A percentile compares a stretch with the other conserved stretches of the same genome.
phyloP scores from a whole-genome alignment of 2,113 vertebrate genomes.

The Alethe castanea region DNA sequence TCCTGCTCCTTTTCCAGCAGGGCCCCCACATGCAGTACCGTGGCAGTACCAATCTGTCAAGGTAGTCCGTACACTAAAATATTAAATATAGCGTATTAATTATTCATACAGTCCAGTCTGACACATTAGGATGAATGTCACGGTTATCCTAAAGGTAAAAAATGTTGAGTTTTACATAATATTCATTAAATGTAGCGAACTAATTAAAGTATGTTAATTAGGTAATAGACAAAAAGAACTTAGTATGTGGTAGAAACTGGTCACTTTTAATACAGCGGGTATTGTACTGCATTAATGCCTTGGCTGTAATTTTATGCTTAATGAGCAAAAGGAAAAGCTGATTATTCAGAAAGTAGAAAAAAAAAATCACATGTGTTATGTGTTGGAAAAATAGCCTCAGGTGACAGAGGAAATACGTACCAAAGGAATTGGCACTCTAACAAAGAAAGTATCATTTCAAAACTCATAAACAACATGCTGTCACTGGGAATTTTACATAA shows the following conservation, averaged over 20 bases:
- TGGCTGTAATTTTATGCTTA: constrained; percentile 71
- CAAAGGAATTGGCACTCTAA: constrained; percentile 63
- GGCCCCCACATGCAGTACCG: background rate
- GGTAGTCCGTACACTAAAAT: constrained; percentile 2
- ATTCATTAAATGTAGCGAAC: constrained; percentile 72
- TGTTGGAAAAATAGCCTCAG: constrained; percentile 77
- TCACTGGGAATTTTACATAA: constrained; percentile 38
- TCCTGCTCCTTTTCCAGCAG: background rate
- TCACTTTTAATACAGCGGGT: constrained; percentile 70
- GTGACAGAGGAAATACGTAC: constrained; percentile 72
- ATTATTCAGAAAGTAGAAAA: constrained; percentile 72
- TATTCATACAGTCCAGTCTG: constrained; percentile 68
- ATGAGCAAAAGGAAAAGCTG: constrained; percentile 78
- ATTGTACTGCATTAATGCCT: constrained; percentile 73
- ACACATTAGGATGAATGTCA: constrained; percentile 66
- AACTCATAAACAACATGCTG: constrained; percentile 45
- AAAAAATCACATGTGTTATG: constrained; percentile 69
- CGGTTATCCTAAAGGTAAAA: constrained; percentile 65
- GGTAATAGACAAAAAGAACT: constrained; percentile 72
- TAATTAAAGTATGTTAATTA: constrained; percentile 80
- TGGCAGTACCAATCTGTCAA: background rate
- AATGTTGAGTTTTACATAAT: constrained; percentile 68
- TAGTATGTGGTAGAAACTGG: constrained; percentile 72
- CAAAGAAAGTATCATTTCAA: constrained; percentile 70
- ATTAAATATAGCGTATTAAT: constrained; percentile 63